phyloP scores from a whole-genome alignment of 2,888 invertebrate species.

The Prosopocoilus inquinatus region DNA sequence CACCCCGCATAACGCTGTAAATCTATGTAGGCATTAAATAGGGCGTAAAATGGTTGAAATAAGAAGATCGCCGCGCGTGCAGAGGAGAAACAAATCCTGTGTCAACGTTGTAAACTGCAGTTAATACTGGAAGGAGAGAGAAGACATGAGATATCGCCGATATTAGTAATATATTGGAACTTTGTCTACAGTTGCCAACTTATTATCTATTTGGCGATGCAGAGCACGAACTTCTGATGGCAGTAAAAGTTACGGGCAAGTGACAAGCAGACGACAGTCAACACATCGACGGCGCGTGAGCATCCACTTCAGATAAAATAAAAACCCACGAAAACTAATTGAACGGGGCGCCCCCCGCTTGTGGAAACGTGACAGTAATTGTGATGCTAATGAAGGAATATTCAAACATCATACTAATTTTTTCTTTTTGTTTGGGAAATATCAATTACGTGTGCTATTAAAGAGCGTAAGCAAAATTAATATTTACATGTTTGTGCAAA shows the following conservation, averaged over 20 bases:
- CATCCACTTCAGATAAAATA: slow-evolving; percentile 14
- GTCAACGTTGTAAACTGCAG: slow-evolving; percentile 20
- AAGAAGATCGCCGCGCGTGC: background rate
- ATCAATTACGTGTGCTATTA: too few relatives aligned
- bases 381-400: too few relatives aligned
- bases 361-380: too few relatives aligned
- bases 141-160: slow-evolving; percentile 30
- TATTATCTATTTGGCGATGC: slow-evolving; percentile 41
- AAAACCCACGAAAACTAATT: slow-evolving; percentile 8
- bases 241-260: slow-evolving; percentile 41
- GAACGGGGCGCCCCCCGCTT: slow-evolving; percentile 6
- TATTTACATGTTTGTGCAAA: too few relatives aligned
- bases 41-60: background rate
- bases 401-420: too few relatives aligned
- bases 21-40: too few relatives aligned
- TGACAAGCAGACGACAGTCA: slow-evolving; percentile 39
- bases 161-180: slow-evolving; percentile 36
- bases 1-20: too few relatives aligned
- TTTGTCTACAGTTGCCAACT: slow-evolving; percentile 33
- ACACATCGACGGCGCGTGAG: slow-evolving; percentile 39
- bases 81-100: background rate
- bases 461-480: too few relatives aligned
- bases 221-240: slow-evolving; percentile 33
- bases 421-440: too few relatives aligned
- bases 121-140: slow-evolving; percentile 18